These are phyloP conservation scores for Mixornis gularis DNA, from an alignment of 2,113 vertebrate species.

Conservation along the genomic window DNA sequence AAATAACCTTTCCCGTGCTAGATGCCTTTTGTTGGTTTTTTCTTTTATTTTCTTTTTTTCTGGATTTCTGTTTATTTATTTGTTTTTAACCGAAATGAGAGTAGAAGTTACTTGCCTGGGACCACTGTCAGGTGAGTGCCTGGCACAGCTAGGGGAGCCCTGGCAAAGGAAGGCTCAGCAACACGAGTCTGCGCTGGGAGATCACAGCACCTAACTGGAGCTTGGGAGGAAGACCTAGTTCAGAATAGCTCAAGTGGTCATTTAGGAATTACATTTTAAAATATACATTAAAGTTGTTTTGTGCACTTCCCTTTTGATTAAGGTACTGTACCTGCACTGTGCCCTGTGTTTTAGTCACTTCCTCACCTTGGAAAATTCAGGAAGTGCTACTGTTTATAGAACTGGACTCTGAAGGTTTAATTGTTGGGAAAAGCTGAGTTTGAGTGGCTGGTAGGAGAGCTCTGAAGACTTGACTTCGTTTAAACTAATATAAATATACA, in stretches of 20 bases:
- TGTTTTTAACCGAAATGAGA: not conserved
- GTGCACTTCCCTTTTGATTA: not conserved
- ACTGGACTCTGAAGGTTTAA: not conserved
- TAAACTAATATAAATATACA: not conserved
- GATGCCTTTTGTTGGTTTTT: not conserved
- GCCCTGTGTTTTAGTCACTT: not conserved
- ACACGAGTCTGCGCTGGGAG: rapidly evolving
- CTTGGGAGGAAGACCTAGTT: not conserved
- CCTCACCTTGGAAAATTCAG: not conserved
- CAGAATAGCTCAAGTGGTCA: not conserved
- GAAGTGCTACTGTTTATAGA: not conserved
- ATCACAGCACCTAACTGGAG: not conserved
- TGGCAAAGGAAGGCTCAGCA: not conserved
- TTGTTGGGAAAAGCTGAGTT: not conserved
- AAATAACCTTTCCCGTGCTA: not conserved
- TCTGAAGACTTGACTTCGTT: not conserved
- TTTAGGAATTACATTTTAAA: not conserved
- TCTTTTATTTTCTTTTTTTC: too few species aligned
- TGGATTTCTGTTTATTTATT: not conserved
- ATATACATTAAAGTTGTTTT: not conserved
- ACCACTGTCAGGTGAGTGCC: not conserved
- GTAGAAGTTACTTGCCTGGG: not conserved
- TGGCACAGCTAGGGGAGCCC: not conserved
- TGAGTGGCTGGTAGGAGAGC: not conserved
- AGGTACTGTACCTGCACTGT: not conserved